These are phyloP conservation scores for Leptinotarsa juncta DNA, from an alignment of 2,888 invertebrate genomes.

Conservation along the genomic window DNA sequence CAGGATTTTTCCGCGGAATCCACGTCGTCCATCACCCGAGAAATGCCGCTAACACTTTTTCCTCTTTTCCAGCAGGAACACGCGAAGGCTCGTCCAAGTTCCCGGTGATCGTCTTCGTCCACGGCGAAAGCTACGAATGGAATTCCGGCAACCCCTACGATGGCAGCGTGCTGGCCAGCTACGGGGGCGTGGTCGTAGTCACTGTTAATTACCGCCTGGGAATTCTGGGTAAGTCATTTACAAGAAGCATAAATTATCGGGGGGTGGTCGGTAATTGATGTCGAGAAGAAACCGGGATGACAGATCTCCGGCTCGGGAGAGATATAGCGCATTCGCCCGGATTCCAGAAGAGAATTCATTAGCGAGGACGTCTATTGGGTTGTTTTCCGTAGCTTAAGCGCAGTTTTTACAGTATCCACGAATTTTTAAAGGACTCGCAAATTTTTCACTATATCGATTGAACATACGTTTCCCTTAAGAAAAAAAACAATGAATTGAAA, in stretches of 20 bases:
- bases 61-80: constrained; percentile 39
- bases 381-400: neutral
- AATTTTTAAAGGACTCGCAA: neutral
- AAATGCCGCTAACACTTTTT: constrained; percentile 36
- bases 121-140: constrained; percentile 96
- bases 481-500: too few relatives aligned
- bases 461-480: too few relatives aligned
- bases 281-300: constrained; percentile 28
- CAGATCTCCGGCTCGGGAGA: constrained; percentile 15
- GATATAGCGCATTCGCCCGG: constrained; percentile 10
- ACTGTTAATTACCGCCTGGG: constrained; percentile 86
- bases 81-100: constrained; percentile 67
- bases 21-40: constrained; percentile 24
- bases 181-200: constrained; percentile 89
- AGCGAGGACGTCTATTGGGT: neutral
- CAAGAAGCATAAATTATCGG: constrained; percentile 39
- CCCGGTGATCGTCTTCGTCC: constrained; percentile 94
- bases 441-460: too few relatives aligned
- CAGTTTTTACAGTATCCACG: neutral
- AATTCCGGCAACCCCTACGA: constrained; percentile 99
- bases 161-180: constrained; percentile 93
- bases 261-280: constrained; percentile 40
- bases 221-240: constrained; percentile 76
- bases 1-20: neutral
- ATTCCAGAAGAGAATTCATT: constrained; percentile 16